Conservation (phyloP, 2,113 vertebrate genomes). For the Canis aureus region DNA sequence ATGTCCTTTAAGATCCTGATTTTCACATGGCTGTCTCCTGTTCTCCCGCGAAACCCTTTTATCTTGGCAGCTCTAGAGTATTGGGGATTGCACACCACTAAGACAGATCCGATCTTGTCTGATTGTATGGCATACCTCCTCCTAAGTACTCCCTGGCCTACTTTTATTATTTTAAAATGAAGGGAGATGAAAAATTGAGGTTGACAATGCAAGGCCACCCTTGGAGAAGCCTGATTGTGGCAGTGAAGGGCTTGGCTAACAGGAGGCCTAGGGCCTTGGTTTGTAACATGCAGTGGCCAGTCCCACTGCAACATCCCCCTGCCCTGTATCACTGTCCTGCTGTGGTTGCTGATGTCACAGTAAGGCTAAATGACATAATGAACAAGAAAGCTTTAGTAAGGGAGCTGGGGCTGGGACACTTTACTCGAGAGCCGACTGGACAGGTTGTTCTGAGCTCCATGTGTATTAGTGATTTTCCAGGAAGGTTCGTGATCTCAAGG, state of each 20-base stretch:
- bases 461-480: not conserved
- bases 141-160: not conserved
- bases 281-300: not conserved
- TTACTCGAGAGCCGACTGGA: not conserved
- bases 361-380: not conserved
- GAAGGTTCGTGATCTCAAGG: not conserved
- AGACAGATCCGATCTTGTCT: not conserved
- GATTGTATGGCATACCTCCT: not conserved
- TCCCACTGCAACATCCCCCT: not conserved
- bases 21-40: not conserved
- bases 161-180: slow-evolving; percentile 19
- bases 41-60: no score
- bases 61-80: not conserved
- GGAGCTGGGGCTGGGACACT: not conserved
- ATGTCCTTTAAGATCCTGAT: not conserved
- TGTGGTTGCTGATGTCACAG: not conserved
- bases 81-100: not conserved
- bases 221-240: not conserved
- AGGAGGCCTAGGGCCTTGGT: not conserved
- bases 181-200: not conserved
- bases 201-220: not conserved
- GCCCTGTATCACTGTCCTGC: not conserved
- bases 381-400: not conserved
- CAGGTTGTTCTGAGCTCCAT: not conserved
- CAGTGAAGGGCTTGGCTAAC: not conserved